Evolutionary conservation across 2,113 vertebrate species (phyloP).

Genomic region (Poeciliopsis occidentalis): DNA sequence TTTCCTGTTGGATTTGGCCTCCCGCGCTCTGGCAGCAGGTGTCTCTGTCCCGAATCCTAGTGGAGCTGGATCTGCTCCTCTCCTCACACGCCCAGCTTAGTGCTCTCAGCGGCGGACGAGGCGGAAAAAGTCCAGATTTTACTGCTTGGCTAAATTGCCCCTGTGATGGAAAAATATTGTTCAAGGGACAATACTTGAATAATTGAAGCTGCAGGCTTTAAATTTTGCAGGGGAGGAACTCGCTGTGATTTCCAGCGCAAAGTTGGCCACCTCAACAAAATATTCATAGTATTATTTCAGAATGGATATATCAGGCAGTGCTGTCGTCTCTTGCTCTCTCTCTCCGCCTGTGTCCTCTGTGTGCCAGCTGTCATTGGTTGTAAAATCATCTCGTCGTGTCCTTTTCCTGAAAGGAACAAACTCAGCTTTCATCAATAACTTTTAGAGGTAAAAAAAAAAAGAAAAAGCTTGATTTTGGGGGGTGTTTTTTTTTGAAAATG

Average conservation of each 20-base stretch:
- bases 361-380: slow-evolving; percentile 10
- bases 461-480: background rate
- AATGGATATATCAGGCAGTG: slow-evolving; percentile 52
- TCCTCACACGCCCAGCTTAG: slow-evolving; percentile 69
- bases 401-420: background rate
- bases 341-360: background rate
- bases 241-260: slow-evolving; percentile 67
- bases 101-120: slow-evolving; percentile 68
- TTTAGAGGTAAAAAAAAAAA: background rate
- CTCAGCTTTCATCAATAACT: background rate
- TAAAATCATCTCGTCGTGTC: slow-evolving; percentile 1
- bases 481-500: background rate
- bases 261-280: slow-evolving; percentile 68
- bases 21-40: slow-evolving; percentile 33
- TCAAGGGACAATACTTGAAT: slow-evolving; percentile 77
- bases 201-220: slow-evolving; percentile 77
- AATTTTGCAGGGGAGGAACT: slow-evolving; percentile 71
- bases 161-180: slow-evolving; percentile 84
- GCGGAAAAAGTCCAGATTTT: slow-evolving; percentile 56
- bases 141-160: slow-evolving; percentile 75
- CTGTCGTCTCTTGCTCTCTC: slow-evolving; percentile 13
- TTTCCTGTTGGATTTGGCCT: slow-evolving; percentile 36
- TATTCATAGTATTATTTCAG: slow-evolving; percentile 77
- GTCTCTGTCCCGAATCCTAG: slow-evolving; percentile 66
- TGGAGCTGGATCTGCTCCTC: slow-evolving; percentile 62